These are phyloP conservation scores for Scrobipalpa costella DNA, from an alignment of 2,888 invertebrate genomes.

Conservation along the genomic window DNA sequence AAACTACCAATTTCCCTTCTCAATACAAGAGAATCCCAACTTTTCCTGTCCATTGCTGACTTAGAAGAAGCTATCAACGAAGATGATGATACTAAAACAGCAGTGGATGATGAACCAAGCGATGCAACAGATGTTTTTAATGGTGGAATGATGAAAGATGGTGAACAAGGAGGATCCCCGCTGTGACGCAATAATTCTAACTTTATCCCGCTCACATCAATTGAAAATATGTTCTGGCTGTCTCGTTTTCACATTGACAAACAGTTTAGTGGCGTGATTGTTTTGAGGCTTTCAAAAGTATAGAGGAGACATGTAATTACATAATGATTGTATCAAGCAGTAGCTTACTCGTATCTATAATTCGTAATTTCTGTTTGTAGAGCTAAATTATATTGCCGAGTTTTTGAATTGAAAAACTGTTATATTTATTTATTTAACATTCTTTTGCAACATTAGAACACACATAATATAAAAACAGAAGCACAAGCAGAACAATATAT, in stretches of 20 bases:
- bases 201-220: conserved; percentile 72
- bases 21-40: conserved; percentile 27
- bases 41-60: conserved; percentile 42
- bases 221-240: conserved; percentile 66
- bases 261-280: conserved; percentile 74
- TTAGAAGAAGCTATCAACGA: too few relatives aligned
- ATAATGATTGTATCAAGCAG: neutral
- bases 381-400: too few relatives aligned
- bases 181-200: conserved; percentile 78
- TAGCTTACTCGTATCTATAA: too few relatives aligned
- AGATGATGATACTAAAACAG: conserved; percentile 27
- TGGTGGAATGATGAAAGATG: conserved; percentile 36
- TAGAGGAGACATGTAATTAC: conserved; percentile 39
- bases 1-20: conserved; percentile 41
- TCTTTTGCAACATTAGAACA: too few relatives aligned
- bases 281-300: conserved; percentile 41
- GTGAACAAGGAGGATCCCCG: conserved; percentile 66
- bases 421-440: too few relatives aligned
- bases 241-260: conserved; percentile 73
- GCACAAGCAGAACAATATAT: too few relatives aligned
- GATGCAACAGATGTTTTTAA: conserved; percentile 7
- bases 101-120: conserved; percentile 33
- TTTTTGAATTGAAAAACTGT: too few relatives aligned
- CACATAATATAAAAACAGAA: too few relatives aligned
- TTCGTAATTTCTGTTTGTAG: too few relatives aligned